phyloP scores from a whole-genome alignment of 2,797 vertebrate species.

The Merluccius polli region DNA sequence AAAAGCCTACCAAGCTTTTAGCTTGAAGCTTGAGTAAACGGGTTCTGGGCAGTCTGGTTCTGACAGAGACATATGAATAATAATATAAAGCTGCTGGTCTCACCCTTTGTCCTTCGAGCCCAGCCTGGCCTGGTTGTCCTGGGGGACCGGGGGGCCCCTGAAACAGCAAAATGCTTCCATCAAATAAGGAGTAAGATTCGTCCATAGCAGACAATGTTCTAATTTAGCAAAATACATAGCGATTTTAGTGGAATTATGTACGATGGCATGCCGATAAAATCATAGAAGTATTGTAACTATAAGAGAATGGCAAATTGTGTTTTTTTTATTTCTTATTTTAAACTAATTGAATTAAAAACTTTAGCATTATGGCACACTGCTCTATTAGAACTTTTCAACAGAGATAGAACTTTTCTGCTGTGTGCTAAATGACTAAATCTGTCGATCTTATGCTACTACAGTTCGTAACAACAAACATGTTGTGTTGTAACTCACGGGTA shows the following conservation, averaged over 20 bases:
- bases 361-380: not conserved
- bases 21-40: not conserved
- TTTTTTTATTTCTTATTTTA: no score
- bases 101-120: conserved; percentile 75
- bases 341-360: not conserved
- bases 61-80: not conserved
- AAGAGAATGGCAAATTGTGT: no score
- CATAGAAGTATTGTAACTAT: not conserved
- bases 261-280: not conserved
- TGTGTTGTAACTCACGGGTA: conserved; percentile 68
- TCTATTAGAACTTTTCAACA: not conserved
- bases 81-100: conserved; percentile 27
- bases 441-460: not conserved
- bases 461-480: not conserved
- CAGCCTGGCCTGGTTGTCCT: conserved; percentile 68
- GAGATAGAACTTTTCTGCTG: no score
- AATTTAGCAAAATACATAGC: not conserved
- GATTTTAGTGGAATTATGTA: no score
- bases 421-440: not conserved
- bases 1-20: not conserved
- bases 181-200: not conserved
- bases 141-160: conserved; percentile 78
- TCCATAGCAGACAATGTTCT: not conserved
- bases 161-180: conserved; percentile 19
- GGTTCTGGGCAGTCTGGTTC: not conserved